phyloP scores from a whole-genome alignment of 2,797 vertebrate genomes.

The Mus minutoides region DNA sequence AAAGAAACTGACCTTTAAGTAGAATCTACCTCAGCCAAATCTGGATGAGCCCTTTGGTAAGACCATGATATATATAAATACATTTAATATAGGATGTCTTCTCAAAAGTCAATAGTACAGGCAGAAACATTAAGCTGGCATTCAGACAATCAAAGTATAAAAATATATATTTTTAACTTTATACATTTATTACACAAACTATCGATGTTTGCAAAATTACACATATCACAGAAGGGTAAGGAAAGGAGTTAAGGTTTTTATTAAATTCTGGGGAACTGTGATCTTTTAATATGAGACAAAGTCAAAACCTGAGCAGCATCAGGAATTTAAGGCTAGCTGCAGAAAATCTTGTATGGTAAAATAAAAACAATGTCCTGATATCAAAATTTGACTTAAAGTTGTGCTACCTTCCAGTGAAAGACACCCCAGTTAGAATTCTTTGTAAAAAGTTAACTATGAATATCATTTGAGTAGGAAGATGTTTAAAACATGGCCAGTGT shows the following conservation, averaged over 20 bases:
- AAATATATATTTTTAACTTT: neutral
- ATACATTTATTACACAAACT: slow-evolving; percentile 16
- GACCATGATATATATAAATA: neutral
- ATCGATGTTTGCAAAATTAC: neutral
- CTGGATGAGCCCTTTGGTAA: neutral
- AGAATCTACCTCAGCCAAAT: neutral
- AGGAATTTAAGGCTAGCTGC: neutral
- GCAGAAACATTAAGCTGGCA: neutral
- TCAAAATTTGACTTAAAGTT: neutral
- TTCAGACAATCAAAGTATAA: neutral
- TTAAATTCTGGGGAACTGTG: neutral
- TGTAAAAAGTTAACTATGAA: neutral
- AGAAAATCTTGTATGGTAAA: slow-evolving; percentile 9
- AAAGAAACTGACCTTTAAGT: slow-evolving; percentile 41
- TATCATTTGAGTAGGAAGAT: slow-evolving; percentile 25
- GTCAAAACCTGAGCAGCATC: neutral
- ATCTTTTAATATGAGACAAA: neutral
- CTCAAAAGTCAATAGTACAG: neutral
- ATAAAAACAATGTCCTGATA: neutral
- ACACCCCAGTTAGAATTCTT: neutral
- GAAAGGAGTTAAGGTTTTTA: neutral
- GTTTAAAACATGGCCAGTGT: neutral
- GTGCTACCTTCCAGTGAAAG: neutral
- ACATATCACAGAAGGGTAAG: neutral
- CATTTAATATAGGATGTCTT: neutral